Conservation (phyloP, 2,888 invertebrate species). For the Philereme vetulata region DNA sequence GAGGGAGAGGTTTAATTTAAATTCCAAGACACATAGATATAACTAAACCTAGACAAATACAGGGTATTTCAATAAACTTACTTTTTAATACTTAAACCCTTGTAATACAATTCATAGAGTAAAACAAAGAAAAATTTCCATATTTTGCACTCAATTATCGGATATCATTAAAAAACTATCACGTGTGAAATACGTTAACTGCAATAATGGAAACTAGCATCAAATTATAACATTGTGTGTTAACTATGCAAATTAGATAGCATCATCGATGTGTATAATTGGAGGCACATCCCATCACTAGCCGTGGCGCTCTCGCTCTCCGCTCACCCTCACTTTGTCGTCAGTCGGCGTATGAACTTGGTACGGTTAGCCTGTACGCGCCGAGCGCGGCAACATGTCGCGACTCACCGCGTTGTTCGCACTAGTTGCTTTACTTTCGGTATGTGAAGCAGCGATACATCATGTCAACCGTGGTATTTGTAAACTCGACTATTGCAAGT, state of each 20-base stretch:
- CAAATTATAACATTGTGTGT: conserved; percentile 37
- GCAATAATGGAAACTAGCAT: neutral
- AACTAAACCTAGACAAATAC: no score
- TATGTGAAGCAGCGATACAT: conserved; percentile 43
- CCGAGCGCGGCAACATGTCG: conserved; percentile 73
- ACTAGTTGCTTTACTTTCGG: conserved; percentile 76
- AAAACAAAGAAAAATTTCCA: no score
- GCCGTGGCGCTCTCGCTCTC: conserved; percentile 21
- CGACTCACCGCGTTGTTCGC: conserved; percentile 72
- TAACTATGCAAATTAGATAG: conserved; percentile 53
- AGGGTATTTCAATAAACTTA: no score
- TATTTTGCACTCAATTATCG: no score
- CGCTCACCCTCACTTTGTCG: conserved; percentile 20
- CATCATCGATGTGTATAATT: conserved; percentile 73
- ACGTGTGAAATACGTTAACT: conserved; percentile 38
- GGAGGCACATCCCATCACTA: conserved; percentile 57
- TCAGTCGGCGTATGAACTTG: conserved; percentile 67
- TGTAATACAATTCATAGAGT: no score
- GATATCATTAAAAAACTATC: conserved; percentile 5
- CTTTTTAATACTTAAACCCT: no score
- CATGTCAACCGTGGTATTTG: conserved; percentile 70
- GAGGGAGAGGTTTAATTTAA: no score
- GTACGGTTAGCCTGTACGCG: conserved; percentile 49
- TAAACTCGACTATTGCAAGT: conserved; percentile 81
- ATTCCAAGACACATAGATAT: no score